Conservation (phyloP, 2,797 vertebrate species). For the Bucorvus abyssinicus region DNA sequence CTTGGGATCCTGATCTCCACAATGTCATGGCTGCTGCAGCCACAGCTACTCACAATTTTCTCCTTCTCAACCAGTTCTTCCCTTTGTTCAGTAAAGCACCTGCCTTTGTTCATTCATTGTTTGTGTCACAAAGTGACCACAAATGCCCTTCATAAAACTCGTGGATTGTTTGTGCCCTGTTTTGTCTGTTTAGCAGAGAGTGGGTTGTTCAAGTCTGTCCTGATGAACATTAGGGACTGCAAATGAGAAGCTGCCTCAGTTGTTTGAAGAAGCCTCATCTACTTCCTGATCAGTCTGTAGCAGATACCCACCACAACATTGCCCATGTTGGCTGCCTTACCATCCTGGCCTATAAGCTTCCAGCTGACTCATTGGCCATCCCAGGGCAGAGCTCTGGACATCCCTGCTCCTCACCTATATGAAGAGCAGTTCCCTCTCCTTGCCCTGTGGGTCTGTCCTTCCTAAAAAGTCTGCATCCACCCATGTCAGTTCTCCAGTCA, state of each 20-base stretch:
- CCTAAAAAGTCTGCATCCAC: too few relatives aligned
- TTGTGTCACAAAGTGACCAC: background rate
- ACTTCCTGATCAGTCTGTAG: background rate
- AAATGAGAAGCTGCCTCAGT: background rate
- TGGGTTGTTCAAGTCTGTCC: background rate
- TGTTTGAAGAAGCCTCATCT: background rate
- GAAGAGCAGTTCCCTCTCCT: background rate
- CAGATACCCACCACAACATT: background rate
- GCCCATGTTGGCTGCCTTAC: background rate
- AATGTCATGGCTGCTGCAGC: too few relatives aligned
- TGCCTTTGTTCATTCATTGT: background rate
- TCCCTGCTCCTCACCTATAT: background rate
- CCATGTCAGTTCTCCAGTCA: background rate
- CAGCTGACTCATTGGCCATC: rapidly evolving
- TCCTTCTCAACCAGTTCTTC: background rate
- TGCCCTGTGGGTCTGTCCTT: too few relatives aligned
- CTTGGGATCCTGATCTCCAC: background rate
- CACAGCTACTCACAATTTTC: too few relatives aligned
- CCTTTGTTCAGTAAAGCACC: background rate
- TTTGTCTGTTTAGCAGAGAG: background rate
- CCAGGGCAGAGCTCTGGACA: background rate
- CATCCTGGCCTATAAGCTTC: background rate
- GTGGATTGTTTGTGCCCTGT: background rate
- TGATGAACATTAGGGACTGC: background rate
- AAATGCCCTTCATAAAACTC: background rate